Percentiles rank a stretch among this genome's conserved stretches.
Conservation (phyloP, 2,888 invertebrate species). For the Archips crataeganus region DNA sequence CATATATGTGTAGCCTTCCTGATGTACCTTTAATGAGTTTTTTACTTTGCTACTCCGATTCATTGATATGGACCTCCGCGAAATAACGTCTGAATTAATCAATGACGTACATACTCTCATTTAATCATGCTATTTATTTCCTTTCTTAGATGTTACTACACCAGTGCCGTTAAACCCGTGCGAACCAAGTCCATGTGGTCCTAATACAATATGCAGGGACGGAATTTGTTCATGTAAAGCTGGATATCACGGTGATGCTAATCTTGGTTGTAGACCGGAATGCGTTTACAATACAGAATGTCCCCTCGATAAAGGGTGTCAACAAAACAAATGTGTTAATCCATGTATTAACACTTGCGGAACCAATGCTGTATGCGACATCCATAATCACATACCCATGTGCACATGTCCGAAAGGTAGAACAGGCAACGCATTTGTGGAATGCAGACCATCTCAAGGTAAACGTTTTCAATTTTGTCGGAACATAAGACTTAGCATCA, state of each 20-base stretch:
- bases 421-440: conserved; percentile 89
- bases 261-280: conserved; percentile 89
- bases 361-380: conserved; percentile 89
- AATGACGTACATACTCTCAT: no score
- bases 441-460: conserved; percentile 85
- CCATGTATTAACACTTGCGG: conserved; percentile 91
- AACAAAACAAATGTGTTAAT: conserved; percentile 89
- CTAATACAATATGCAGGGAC: conserved; percentile 85
- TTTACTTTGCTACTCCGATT: no score
- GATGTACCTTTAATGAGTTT: no score
- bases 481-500: no score
- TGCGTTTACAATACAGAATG: conserved; percentile 90
- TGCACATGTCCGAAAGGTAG: conserved; percentile 89
- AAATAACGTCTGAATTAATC: no score
- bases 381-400: conserved; percentile 90
- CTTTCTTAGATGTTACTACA: conserved; percentile 56
- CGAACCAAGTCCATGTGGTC: conserved; percentile 88
- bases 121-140: not conserved
- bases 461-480: conserved; percentile 47
- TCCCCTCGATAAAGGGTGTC: conserved; percentile 87
- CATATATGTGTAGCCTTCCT: no score
- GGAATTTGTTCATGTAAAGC: conserved; percentile 87
- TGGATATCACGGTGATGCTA: conserved; percentile 89
- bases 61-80: no score
- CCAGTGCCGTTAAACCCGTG: conserved; percentile 79